Conservation (phyloP, 2,888 invertebrate species). For the Pilophorus perplexus region DNA sequence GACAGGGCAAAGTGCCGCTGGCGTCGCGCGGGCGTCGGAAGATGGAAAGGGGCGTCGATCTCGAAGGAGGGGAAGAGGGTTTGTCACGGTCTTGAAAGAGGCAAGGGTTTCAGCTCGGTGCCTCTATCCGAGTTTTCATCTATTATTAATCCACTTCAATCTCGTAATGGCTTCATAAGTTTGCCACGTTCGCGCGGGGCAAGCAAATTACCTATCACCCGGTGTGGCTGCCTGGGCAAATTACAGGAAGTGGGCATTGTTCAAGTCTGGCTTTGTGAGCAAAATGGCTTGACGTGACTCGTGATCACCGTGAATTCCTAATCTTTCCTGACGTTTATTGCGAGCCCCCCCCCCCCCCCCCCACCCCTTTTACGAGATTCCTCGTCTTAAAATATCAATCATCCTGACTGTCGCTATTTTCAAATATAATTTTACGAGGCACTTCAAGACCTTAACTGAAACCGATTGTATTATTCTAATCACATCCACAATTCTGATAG, state of each 20-base stretch:
- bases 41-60: background rate
- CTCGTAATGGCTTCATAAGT: slow-evolving; percentile 33
- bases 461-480: too few relatives aligned
- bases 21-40: too few relatives aligned
- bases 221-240: slow-evolving; percentile 7
- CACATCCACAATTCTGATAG: too few relatives aligned
- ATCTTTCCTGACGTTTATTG: slow-evolving; percentile 17
- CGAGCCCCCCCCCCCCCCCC: too few relatives aligned
- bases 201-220: too few relatives aligned
- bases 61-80: background rate
- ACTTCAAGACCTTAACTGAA: too few relatives aligned
- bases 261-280: slow-evolving; percentile 1
- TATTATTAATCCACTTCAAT: slow-evolving; percentile 33
- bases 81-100: background rate
- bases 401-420: too few relatives aligned
- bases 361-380: too few relatives aligned
- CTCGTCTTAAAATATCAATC: too few relatives aligned
- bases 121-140: slow-evolving; percentile 27
- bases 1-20: too few relatives aligned
- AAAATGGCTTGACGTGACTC: slow-evolving; percentile 21
- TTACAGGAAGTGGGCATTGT: slow-evolving; percentile 28
- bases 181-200: slow-evolving; percentile 15
- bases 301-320: slow-evolving; percentile 20
- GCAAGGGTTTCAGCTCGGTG: background rate
- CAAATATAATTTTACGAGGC: too few relatives aligned